Evolutionary conservation across 1,140 invertebrate genomes (phyloP).

Genomic region (Polyergus mexicanus): DNA sequence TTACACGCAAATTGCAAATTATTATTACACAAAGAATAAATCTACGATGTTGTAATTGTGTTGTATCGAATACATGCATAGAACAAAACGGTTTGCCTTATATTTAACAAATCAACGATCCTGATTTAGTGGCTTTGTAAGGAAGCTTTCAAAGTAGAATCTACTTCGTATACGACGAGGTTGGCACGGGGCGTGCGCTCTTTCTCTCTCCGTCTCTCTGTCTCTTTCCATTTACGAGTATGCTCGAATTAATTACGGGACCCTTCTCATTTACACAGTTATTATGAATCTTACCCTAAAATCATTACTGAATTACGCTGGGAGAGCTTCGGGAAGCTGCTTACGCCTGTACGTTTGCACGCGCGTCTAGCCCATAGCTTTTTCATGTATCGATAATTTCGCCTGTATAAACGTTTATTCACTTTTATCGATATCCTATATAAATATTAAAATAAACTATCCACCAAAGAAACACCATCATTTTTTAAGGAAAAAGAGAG

Average conservation of each 20-base stretch:
- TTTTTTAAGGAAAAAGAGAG: background rate
- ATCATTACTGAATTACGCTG: slow-evolving; percentile 71
- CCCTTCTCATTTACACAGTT: slow-evolving; percentile 72
- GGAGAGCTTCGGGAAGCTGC: slow-evolving; percentile 9
- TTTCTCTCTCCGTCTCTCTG: background rate
- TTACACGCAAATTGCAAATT: background rate
- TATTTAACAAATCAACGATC: slow-evolving; percentile 68
- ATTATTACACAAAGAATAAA: background rate
- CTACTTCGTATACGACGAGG: slow-evolving; percentile 34
- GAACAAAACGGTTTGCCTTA: slow-evolving; percentile 53
- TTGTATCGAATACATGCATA: slow-evolving; percentile 14
- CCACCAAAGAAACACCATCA: background rate
- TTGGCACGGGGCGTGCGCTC: slow-evolving; percentile 52
- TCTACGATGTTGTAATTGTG: background rate
- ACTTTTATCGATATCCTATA: slow-evolving; percentile 25
- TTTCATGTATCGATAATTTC: background rate
- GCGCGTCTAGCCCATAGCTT: background rate
- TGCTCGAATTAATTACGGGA: slow-evolving; percentile 72
- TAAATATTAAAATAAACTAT: slow-evolving; percentile 29
- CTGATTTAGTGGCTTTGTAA: slow-evolving; percentile 62
- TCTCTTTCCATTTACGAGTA: slow-evolving; percentile 22
- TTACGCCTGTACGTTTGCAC: slow-evolving; percentile 11
- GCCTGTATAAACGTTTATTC: background rate
- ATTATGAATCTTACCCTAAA: slow-evolving; percentile 69
- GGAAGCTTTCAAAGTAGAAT: slow-evolving; percentile 47